Evolutionary conservation across 2,888 invertebrate species (phyloP).

Genomic region (Linhomoeus sp.): DNA sequence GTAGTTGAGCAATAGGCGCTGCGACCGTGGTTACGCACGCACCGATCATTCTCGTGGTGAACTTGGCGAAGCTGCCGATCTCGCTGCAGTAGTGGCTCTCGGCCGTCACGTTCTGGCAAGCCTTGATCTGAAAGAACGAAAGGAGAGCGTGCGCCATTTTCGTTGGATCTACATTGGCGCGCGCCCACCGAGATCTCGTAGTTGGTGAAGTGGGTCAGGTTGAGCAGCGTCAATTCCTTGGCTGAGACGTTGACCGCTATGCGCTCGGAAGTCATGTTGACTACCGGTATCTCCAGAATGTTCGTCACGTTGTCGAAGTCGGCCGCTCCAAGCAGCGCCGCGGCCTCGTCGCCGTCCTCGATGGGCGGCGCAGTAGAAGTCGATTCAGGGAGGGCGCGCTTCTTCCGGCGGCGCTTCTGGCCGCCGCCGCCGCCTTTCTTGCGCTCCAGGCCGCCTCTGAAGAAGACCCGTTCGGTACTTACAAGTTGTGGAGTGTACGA

Average conservation of each 20-base stretch:
- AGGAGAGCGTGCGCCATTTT: not conserved
- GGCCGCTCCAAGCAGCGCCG: too few relatives aligned
- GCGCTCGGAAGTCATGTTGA: too few relatives aligned
- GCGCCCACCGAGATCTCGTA: slow-evolving; percentile 6
- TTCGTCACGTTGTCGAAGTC: too few relatives aligned
- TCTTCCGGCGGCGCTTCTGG: too few relatives aligned
- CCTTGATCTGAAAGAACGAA: slow-evolving; percentile 3
- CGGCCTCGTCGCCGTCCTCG: too few relatives aligned
- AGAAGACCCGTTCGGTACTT: too few relatives aligned
- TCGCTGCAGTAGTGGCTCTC: not conserved
- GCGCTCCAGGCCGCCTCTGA: too few relatives aligned
- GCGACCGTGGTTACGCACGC: not conserved
- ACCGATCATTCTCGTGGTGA: not conserved
- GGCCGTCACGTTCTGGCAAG: slow-evolving; percentile 5
- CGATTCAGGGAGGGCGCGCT: too few relatives aligned
- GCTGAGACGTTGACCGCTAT: not conserved
- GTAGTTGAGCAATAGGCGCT: not conserved
- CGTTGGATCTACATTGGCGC: not conserved
- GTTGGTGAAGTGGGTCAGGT: not conserved
- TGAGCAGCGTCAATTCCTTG: not conserved
- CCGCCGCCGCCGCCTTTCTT: too few relatives aligned
- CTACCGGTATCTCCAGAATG: too few relatives aligned
- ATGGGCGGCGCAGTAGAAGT: too few relatives aligned
- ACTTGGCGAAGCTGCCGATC: not conserved
- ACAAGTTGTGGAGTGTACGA: too few relatives aligned